Evolutionary conservation across 2,113 vertebrate genomes (phyloP).

Genomic region (Mastomys coucha): DNA sequence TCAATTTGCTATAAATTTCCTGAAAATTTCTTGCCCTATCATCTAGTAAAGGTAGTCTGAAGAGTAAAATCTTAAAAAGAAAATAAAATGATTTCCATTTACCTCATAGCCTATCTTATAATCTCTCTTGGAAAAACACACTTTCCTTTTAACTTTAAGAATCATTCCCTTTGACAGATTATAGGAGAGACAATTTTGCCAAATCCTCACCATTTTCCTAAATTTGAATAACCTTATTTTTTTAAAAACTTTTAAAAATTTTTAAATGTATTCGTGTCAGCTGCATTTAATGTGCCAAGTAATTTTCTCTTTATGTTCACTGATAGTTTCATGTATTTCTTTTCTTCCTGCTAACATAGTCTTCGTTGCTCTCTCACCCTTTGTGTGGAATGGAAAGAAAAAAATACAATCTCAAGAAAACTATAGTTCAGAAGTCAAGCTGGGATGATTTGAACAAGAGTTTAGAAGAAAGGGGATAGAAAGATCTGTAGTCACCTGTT

Average conservation of each 20-base stretch:
- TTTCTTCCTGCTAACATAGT: neutral
- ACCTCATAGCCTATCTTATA: neutral
- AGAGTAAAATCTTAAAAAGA: constrained; percentile 10
- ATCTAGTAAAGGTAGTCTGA: neutral
- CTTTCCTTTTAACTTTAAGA: neutral
- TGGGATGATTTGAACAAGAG: neutral
- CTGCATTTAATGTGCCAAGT: neutral
- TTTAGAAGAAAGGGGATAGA: neutral
- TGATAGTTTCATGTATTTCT: neutral
- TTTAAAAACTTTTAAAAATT: neutral
- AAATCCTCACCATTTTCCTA: neutral
- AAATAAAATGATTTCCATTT: constrained; percentile 6
- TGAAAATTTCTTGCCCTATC: neutral
- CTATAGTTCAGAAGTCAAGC: neutral
- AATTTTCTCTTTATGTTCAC: neutral
- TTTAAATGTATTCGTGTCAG: neutral
- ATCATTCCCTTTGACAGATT: neutral
- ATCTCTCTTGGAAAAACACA: neutral
- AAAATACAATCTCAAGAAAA: neutral
- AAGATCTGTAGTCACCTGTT: neutral
- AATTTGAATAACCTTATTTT: neutral
- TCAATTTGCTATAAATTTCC: neutral
- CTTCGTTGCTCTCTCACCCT: neutral
- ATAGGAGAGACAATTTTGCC: neutral
- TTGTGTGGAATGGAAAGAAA: neutral